A percentile compares a stretch with the other conserved stretches of the same genome.
phyloP scores from a whole-genome alignment of 2,888 invertebrate genomes.

The Limnephilus rhombicus region DNA sequence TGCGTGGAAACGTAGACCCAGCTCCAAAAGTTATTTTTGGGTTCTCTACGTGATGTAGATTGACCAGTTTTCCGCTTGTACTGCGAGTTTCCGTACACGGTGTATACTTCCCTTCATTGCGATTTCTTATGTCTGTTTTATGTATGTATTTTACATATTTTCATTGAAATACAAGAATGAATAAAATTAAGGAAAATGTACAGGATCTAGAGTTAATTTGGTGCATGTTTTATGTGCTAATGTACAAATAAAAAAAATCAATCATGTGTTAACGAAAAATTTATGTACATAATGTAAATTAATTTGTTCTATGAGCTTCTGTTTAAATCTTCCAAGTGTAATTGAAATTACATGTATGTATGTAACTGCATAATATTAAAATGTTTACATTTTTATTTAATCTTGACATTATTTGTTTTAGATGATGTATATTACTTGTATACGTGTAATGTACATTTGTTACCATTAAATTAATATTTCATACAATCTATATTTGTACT shows the following conservation, averaged over 20 bases:
- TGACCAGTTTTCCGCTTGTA: too few relatives aligned
- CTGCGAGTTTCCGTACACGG: too few relatives aligned
- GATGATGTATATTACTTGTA: background rate
- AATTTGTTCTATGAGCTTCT: background rate
- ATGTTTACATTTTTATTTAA: background rate
- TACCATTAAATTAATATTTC: background rate
- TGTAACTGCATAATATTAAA: background rate
- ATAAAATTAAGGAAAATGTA: conserved; percentile 14
- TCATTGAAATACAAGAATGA: background rate
- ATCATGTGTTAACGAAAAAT: background rate
- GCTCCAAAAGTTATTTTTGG: too few relatives aligned
- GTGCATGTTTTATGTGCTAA: conserved; percentile 14
- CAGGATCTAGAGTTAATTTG: background rate
- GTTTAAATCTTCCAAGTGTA: background rate
- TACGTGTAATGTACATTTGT: background rate
- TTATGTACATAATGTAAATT: background rate
- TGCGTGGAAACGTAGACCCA: too few relatives aligned
- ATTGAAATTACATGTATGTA: background rate
- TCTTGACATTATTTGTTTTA: background rate
- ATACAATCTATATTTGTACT: background rate
- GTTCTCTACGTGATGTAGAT: too few relatives aligned
- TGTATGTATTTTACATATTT: background rate
- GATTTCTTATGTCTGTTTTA: background rate
- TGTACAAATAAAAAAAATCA: conserved; percentile 20
- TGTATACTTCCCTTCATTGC: too few relatives aligned